These are phyloP conservation scores for Cosmorhoe ocellata DNA, from an alignment of 2,888 invertebrate genomes.

Conservation along the genomic window DNA sequence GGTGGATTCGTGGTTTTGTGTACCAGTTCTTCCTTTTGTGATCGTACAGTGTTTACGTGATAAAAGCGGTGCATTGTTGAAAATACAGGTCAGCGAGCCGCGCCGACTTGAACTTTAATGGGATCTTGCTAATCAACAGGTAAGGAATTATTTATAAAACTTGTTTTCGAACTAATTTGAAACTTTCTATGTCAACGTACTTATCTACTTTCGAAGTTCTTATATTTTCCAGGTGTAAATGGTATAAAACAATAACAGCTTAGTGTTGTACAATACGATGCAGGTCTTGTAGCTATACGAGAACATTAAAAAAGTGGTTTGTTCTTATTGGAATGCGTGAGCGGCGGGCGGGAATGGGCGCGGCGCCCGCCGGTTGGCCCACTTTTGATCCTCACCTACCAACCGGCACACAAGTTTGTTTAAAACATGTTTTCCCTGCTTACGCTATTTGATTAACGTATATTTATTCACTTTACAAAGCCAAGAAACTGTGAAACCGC, in stretches of 20 bases:
- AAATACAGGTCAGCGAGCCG: conserved; percentile 60
- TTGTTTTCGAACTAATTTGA: conserved; percentile 16
- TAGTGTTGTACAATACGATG: no score
- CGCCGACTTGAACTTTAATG: conserved; percentile 70
- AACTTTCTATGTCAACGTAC: conserved; percentile 25
- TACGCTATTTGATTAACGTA: no score
- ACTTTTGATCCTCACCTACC: conserved; percentile 47
- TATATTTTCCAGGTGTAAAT: conserved; percentile 1
- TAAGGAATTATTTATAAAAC: conserved; percentile 41
- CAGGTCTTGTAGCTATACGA: neutral
- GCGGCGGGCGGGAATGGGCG: conserved; percentile 58
- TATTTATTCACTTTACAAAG: no score
- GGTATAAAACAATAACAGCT: neutral
- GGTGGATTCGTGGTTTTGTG: conserved; percentile 72
- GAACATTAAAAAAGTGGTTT: conserved; percentile 29
- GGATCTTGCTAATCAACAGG: conserved; percentile 79
- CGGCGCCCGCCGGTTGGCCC: conserved; percentile 73
- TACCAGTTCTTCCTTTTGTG: conserved; percentile 76
- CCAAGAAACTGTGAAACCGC: no score
- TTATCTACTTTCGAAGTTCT: conserved; percentile 12
- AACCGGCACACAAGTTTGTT: conserved; percentile 29
- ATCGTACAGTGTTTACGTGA: conserved; percentile 74
- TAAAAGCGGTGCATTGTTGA: conserved; percentile 52
- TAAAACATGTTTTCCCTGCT: conserved; percentile 21
- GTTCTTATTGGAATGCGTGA: conserved; percentile 50